Conservation (phyloP, 2,888 invertebrate genomes). For the Notodonta ziczac region DNA sequence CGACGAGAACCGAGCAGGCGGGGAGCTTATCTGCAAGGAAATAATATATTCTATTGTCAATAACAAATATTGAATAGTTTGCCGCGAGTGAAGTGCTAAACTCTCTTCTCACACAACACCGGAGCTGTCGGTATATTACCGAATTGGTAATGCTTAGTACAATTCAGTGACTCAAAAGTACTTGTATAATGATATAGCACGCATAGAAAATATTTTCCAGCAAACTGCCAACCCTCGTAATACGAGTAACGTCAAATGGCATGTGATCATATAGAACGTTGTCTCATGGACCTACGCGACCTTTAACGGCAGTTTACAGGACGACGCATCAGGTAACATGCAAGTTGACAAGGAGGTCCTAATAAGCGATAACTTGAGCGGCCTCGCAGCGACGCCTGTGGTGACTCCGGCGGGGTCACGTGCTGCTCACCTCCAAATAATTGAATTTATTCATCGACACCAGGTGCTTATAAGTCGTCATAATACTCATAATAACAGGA, state of each 20-base stretch:
- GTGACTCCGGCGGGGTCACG: background rate
- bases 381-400: background rate
- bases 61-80: background rate
- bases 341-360: background rate
- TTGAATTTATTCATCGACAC: background rate
- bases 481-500: background rate
- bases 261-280: background rate
- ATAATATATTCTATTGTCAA: constrained; percentile 2
- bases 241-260: background rate
- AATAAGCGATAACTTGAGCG: constrained; percentile 1
- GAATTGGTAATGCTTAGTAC: no score
- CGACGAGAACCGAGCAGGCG: background rate
- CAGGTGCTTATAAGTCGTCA: background rate
- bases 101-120: no score
- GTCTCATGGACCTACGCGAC: background rate
- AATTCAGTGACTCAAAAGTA: no score
- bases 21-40: background rate
- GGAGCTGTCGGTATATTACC: no score
- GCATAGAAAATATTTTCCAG: no score
- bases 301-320: background rate
- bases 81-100: no score
- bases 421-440: background rate
- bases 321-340: background rate
- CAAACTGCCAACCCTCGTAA: no score
- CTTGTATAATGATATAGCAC: no score